phyloP scores from a whole-genome alignment of 2,888 invertebrate species.

The Drosophila subsilvestris region DNA sequence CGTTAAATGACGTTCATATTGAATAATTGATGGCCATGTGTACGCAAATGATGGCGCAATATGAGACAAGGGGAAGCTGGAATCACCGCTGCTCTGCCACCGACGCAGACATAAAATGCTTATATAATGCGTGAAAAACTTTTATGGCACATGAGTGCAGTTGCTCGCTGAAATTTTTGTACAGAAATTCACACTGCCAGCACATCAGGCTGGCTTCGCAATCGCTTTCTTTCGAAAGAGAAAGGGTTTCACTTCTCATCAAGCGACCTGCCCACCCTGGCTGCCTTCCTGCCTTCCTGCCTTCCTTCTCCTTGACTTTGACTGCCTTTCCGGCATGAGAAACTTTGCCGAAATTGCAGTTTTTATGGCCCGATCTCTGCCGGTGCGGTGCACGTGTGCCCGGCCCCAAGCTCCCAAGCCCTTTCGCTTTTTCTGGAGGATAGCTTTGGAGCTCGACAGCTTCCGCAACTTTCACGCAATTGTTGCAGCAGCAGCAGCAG shows the following conservation, averaged over 20 bases:
- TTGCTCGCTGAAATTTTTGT: constrained; percentile 47
- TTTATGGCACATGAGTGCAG: constrained; percentile 59
- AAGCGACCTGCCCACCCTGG: not conserved
- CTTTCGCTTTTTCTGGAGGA: constrained; percentile 75
- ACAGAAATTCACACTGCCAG: constrained; percentile 53
- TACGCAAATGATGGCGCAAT: constrained; percentile 65
- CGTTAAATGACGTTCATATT: constrained; percentile 58
- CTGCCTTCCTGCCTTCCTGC: not conserved
- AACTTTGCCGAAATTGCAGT: constrained; percentile 75
- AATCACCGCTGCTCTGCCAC: not conserved
- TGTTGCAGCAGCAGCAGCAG: constrained; percentile 48
- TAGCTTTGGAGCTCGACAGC: constrained; percentile 58
- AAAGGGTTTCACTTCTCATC: constrained; percentile 63
- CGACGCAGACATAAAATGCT: constrained; percentile 19
- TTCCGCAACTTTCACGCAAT: constrained; percentile 76
- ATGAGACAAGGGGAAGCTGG: constrained; percentile 36
- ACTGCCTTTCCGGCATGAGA: constrained; percentile 47
- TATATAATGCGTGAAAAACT: constrained; percentile 50
- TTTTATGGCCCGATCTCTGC: constrained; percentile 65
- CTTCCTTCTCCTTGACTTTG: constrained; percentile 3
- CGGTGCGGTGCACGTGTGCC: constrained; percentile 62
- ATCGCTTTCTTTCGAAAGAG: constrained; percentile 76
- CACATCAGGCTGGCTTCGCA: constrained; percentile 8
- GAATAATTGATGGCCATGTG: constrained; percentile 68
- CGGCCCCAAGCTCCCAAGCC: constrained; percentile 48